Evolutionary conservation across 2,113 vertebrate species (phyloP), one percentile per base, ranked within the genome.

Genomic region (Odontesthes bonariensis): DNA sequence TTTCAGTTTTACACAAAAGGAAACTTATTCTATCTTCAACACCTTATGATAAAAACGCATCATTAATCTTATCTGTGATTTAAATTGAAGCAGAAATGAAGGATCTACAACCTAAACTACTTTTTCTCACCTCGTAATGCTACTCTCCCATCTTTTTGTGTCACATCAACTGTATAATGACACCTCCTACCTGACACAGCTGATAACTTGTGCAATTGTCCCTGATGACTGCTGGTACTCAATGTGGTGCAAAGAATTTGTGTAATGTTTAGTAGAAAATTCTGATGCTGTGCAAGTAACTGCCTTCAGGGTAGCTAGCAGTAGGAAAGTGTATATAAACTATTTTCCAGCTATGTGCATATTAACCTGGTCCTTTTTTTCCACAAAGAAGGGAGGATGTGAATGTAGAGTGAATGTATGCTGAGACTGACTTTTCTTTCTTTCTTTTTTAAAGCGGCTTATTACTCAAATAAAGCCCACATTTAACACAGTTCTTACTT

Each of bases 171-270:
- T 80, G 22, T 13, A 40, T 59, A 51, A 80, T 72, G 53, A 33
- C 65, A 27, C 47, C 47, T 67, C 69, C 49, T 17, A 42, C 47
- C 69, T 68, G 68, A 87, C 69, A 70, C 56, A 22, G 31, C 63
- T 57, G 49, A 81, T 68, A 74, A 42, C 6, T 40, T 51, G 60
- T 60, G 59, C 78, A 73, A 76, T 56, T 63, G 58, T 47, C 61
- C 44, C 31, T 62, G 60, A 74, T 77, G 46, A 78, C 12, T n/a
- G 59, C 59, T 12, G 23, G 20, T 69, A 47, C 38, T 23, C 47
- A 58, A 38, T 58, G 40, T 12, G 11, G 62, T 55, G 58, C 38
- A 46, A 42, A 64, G 16, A 38, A 52, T 53, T 40, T 54, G 23
- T 51, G 66, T 63, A 33, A 49, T n/a, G 13, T 31, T 69, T 31